Percentiles rank a stretch among this genome's conserved stretches.
These are phyloP conservation scores for Aeoliscus strigatus DNA, from an alignment of 2,797 vertebrate species.

Conservation along the genomic window DNA sequence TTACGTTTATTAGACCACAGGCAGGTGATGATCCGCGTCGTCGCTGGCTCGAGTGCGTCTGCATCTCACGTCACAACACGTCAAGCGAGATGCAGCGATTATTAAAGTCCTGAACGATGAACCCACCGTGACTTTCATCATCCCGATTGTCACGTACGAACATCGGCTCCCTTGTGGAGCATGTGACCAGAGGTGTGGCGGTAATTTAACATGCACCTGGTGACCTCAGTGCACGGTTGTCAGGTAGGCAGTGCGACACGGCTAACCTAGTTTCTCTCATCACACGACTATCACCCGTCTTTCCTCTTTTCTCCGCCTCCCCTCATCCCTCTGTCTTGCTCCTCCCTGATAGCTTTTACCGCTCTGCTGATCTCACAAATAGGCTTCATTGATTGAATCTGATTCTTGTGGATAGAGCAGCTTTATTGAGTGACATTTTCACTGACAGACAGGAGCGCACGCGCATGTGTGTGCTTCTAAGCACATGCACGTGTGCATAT, in stretches of 20 bases:
- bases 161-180: too few relatives aligned
- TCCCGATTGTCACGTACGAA: too few relatives aligned
- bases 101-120: too few relatives aligned
- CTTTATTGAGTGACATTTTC: constrained; percentile 72
- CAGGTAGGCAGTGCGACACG: constrained; percentile 56
- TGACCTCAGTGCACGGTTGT: constrained; percentile 56
- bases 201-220: constrained; percentile 52
- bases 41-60: too few relatives aligned
- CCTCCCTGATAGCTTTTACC: constrained; percentile 71
- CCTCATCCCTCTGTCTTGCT: constrained; percentile 52
- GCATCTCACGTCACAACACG: too few relatives aligned
- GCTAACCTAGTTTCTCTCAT: constrained; percentile 58
- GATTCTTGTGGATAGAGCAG: constrained; percentile 77
- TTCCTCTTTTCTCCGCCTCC: constrained; percentile 13
- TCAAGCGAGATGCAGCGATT: too few relatives aligned
- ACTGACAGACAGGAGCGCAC: constrained; percentile 56
- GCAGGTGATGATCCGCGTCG: too few relatives aligned
- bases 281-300: constrained; percentile 27
- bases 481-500: constrained; percentile 33
- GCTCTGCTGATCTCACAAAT: constrained; percentile 79
- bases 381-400: constrained; percentile 80
- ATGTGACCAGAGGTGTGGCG: constrained; percentile 14
- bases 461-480: constrained; percentile 11
- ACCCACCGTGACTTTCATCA: too few relatives aligned
- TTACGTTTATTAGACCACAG: too few relatives aligned